These are phyloP conservation scores for Microplitis mediator DNA, from an alignment of 1,140 invertebrate genomes.

Conservation along the genomic window DNA sequence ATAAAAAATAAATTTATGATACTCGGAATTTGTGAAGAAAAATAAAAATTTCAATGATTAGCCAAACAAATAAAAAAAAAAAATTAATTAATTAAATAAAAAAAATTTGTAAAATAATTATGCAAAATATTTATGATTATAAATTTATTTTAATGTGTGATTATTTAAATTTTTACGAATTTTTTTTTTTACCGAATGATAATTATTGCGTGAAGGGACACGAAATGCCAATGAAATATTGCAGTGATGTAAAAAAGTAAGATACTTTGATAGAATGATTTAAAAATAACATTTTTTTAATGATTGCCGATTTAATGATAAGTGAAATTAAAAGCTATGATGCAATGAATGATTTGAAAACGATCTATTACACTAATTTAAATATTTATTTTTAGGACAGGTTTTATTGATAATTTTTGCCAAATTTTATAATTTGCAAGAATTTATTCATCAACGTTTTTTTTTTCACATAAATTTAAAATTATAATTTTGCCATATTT, in stretches of 20 bases:
- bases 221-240: slow-evolving; percentile 30
- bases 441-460: slow-evolving; percentile 29
- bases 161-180: too few relatives aligned
- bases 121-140: background rate
- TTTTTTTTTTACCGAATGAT: background rate
- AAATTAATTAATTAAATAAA: background rate
- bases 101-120: background rate
- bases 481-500: slow-evolving; percentile 19
- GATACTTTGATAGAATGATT: slow-evolving; percentile 19
- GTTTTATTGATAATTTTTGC: slow-evolving; percentile 21
- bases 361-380: slow-evolving; percentile 1
- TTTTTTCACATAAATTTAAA: slow-evolving; percentile 13
- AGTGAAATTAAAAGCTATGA: slow-evolving; percentile 18
- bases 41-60: background rate
- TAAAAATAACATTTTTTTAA: background rate
- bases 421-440: slow-evolving; percentile 23
- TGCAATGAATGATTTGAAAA: slow-evolving; percentile 24
- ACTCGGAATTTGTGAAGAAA: background rate
- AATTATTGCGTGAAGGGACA: background rate
- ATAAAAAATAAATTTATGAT: background rate
- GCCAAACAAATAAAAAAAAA: background rate
- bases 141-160: background rate
- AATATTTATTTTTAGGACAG: slow-evolving; percentile 7
- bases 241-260: slow-evolving; percentile 34
- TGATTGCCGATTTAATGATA: slow-evolving; percentile 6